Base-by-base conservation (phyloP, 2,888 invertebrate genomes). In the Sicus ferrugineus region DNA sequence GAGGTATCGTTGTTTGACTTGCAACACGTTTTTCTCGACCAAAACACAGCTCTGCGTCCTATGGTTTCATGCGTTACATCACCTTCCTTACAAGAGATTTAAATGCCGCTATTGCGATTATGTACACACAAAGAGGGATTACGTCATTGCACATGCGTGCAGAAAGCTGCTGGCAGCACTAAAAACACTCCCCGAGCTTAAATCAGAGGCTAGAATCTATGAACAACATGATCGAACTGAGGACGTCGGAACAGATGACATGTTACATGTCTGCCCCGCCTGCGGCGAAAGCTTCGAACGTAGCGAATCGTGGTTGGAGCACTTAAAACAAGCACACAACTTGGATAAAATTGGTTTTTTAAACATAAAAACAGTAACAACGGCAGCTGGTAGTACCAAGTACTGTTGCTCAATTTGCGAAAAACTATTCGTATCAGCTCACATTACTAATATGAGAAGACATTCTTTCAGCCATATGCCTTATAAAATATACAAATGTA, bases 381-480 rank as follows among this genome's bases (percentile, higher is more conserved):
- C 23, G 11, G 26, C 14, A 2, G 28, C 6, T 46, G 46, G n/a
- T 9, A 14, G 2, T 16, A 14, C 26, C 16, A 62, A 46, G 7
- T 62, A 62, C 19, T 6, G 3, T 62, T 62, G 62, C 46, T 38
- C 23, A 6, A 7, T 62, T 26, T 62, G 62, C 19, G 28, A 62
- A 16, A 26, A n/a, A 46, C 23, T n/a, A 7, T 26, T 62, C 6
- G 23, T n/a, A 9, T 2, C 16, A n/a, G 16, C 14, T 26, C 26
- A n/a, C 19, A 26, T 19, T 1, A 21, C 6, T 6, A 46, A 62
- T 46, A 46, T 62, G 7, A 11, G 42, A 28, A 3, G n/a, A 11
- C 62, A 62, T 23, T 42, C 62, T 9, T 62, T 62, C 28, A 26
- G 38, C 1, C 62, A 62, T n/a, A 62, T 62, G 62, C 42, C 62